Evolutionary conservation across 1,140 invertebrate species (phyloP), one percentile per base, ranked within the genome.

Genomic region (Oscheius sp.): DNA sequence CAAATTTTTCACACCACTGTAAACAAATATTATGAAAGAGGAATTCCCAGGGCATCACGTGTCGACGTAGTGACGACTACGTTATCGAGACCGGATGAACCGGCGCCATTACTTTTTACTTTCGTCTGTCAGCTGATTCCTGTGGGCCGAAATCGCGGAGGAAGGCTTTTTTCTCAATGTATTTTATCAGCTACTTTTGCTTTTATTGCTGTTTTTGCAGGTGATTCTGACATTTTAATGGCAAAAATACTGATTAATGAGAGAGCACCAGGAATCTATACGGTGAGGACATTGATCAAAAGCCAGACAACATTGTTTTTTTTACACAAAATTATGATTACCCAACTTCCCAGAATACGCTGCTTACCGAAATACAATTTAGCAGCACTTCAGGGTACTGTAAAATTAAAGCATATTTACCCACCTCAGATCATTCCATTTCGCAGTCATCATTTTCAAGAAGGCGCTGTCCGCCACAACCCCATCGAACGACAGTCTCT

Each of bases 401-500:
- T 10, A 10, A n/a, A 63, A n/a, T 35, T 35, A 10, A 35, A 45
- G 13, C 26, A 26, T 34, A 15, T 15, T 58, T 20, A 38, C 67
- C 13, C 7, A 68, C 67, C 52, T 42, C 34, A 68, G 36, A 18
- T 18, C 67, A 38, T 68, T 35, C 55, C 55, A 58, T 35, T 68
- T 59, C 35, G 26, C n/a, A 23, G 46, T 68, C 34, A 68, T 29
- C 52, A 68, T 61, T 23, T 59, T 68, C 15, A 38, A 68, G 32
- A 68, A 68, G 2, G 32, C 52, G 2, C 35, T 34, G 13, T 68
- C 67, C 1, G 55, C 15, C 2, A 55, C 55, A 20, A 68, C 46
- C 26, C 67, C 67, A 28, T 68, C 67, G 18, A 68, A 68, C 4
- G 67, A 61, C 2, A 68, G 20, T 38, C 55, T 45, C 52, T 68